phyloP scores from a whole-genome alignment of 2,797 vertebrate species.

The Prunella strophiata region DNA sequence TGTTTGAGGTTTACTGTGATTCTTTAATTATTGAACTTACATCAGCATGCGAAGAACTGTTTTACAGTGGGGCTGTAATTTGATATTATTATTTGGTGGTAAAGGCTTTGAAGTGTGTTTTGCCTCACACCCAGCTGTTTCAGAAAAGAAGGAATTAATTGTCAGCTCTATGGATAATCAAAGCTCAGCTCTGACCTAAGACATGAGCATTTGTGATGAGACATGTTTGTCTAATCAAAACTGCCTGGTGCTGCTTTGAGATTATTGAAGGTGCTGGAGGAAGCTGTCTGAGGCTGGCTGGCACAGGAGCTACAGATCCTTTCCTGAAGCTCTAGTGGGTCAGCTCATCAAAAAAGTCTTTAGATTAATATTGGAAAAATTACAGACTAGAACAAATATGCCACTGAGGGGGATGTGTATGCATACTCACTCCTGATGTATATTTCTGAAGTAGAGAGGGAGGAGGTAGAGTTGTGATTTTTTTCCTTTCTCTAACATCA shows the following conservation, averaged over 20 bases:
- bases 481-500: background rate
- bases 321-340: background rate
- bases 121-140: background rate
- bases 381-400: background rate
- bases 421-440: background rate
- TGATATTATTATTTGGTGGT: background rate
- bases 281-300: background rate
- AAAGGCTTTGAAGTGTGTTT: background rate
- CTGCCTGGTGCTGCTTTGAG: background rate
- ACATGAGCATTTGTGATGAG: background rate
- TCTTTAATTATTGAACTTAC: background rate
- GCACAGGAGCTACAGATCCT: background rate
- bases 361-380: background rate
- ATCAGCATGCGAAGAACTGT: background rate
- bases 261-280: background rate
- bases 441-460: background rate
- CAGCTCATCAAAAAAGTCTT: background rate
- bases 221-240: background rate
- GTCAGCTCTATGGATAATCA: background rate
- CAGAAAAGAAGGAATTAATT: background rate
- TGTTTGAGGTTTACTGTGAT: background rate
- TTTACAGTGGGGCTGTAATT: background rate
- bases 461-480: background rate
- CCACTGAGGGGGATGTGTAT: background rate
- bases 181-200: background rate